phyloP scores from a whole-genome alignment of 2,888 invertebrate genomes.

The Thera obeliscata region DNA sequence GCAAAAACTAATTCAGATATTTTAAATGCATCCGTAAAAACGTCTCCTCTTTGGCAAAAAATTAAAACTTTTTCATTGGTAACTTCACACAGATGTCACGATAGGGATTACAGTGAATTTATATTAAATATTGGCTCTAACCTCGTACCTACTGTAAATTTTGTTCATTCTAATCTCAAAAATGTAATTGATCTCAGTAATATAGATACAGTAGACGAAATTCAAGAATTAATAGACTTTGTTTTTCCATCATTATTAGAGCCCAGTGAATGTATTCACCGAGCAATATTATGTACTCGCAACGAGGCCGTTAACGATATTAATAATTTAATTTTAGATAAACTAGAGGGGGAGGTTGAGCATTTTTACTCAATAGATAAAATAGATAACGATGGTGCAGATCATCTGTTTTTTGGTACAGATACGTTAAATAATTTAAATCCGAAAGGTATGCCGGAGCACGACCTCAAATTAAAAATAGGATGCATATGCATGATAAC shows the following conservation, averaged over 20 bases:
- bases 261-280: no score
- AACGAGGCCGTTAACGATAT: conserved; percentile 11
- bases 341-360: not conserved
- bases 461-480: conserved; percentile 10
- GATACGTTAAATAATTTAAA: conserved; percentile 8
- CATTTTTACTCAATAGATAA: conserved; percentile 11
- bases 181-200: conserved; percentile 2
- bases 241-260: no score
- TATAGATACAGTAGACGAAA: no score
- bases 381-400: conserved; percentile 8
- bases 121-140: no score
- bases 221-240: no score
- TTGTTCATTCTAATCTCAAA: conserved; percentile 18
- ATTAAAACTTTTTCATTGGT: conserved; percentile 12
- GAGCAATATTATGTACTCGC: conserved; percentile 8
- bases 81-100: conserved; percentile 17
- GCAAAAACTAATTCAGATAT: conserved; percentile 13
- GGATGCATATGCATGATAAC: conserved; percentile 16
- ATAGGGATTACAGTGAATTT: conserved; percentile 7
- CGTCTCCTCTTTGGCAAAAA: conserved; percentile 8
- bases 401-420: conserved; percentile 7
- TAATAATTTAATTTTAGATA: conserved; percentile 8
- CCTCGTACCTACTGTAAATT: no score
- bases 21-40: conserved; percentile 6
- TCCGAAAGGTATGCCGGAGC: conserved; percentile 7